Conservation (phyloP, 2,113 vertebrate genomes). For the Eonycteris spelaea region DNA sequence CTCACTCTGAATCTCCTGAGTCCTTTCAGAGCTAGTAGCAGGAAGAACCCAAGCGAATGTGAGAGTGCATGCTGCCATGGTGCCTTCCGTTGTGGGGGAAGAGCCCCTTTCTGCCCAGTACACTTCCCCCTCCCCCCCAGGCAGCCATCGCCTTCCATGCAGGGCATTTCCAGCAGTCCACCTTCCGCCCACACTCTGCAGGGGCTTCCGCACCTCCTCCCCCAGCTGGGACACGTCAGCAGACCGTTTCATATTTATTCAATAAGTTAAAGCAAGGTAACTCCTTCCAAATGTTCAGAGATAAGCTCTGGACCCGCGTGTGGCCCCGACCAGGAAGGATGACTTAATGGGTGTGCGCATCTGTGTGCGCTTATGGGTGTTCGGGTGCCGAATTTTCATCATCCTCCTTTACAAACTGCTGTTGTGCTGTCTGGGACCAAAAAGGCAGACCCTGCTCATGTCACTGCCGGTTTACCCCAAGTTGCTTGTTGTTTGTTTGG, state of each 20-base stretch:
- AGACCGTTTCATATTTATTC: not conserved
- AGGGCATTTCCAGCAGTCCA: rapidly evolving
- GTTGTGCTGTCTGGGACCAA: not conserved
- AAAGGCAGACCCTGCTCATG: not conserved
- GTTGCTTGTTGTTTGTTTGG: not conserved
- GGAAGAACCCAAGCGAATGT: not conserved
- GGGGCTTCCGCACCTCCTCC: not conserved
- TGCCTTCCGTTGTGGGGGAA: not conserved
- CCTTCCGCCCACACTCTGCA: rapidly evolving
- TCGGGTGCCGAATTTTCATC: not conserved
- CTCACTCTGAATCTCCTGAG: not conserved
- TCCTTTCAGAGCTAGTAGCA: not conserved
- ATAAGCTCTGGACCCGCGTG: not conserved
- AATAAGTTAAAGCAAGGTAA: not conserved
- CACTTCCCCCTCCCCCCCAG: rapidly evolving
- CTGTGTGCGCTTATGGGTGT: not conserved
- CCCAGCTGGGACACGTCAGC: not conserved
- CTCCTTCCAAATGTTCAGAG: conserved; percentile 17
- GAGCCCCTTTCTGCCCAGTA: too few relatives aligned
- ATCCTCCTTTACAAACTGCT: not conserved
- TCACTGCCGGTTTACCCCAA: not conserved
- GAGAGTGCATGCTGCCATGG: not conserved
- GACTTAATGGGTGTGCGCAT: not conserved
- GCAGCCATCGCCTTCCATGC: rapidly evolving
- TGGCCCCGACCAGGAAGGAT: not conserved